Evolutionary conservation across 1,140 invertebrate species (phyloP), one percentile per base, ranked within the genome.

Genomic region (Drosophila funebris): DNA sequence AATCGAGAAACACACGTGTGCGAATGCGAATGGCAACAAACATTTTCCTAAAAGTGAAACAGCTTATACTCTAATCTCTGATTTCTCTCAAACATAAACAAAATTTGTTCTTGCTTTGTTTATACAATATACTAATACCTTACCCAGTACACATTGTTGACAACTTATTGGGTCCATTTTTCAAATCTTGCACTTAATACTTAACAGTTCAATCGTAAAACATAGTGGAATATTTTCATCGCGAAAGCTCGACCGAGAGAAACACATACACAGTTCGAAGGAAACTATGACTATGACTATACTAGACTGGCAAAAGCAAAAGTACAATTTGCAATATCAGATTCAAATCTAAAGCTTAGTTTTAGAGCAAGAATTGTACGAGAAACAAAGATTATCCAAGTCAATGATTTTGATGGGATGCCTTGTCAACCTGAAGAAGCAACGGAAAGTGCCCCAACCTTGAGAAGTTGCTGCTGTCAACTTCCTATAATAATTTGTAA

Each of bases 1-100:
- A 62, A 54, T 29, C 16, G 29, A 44, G 41, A 69, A 79, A 70
- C 57, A 58, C 74, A 82, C 78, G 79, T 75, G 78, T 61, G 37
- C 29, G 52, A 53, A 66, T 50, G 44, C 43, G 29, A 46, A 50
- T 52, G 48, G 48, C 48, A 78, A 56, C 11, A 53, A 54, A 53
- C 39, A 60, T 64, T 76, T 68, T 44, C 46, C 31, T 33, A 67
- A 64, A 82, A 61, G 63, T 69, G 54, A 44, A 41, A 77, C 44
- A 62, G 39, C 66, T 64, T 68, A 56, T 75, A 58, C 44, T 78
- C 27, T 68, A 61, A 76, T 61, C 73, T 61, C n/a, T 76, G 36
- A 73, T 52, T 46, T 29, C 60, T 31, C 18, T 29, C 16, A 7
- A 44, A 61, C 22, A 37, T 43, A 74, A 53, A 53, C 43, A 75